Conservation (phyloP, 1,140 invertebrate species). For the Pinna nobilis region DNA sequence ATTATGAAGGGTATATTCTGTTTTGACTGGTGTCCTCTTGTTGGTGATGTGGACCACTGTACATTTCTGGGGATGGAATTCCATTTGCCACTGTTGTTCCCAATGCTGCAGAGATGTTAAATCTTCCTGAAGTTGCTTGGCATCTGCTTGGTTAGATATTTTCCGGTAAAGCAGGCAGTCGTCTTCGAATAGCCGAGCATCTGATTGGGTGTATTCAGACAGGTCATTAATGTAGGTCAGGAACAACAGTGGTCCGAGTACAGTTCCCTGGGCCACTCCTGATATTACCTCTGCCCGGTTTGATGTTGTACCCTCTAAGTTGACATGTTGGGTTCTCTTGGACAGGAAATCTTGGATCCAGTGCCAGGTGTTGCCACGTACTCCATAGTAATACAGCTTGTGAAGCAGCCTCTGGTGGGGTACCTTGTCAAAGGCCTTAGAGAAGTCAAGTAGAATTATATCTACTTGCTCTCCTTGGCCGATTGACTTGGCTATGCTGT, state of each 20-base stretch:
- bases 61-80: constrained; percentile 22
- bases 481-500: constrained; percentile 21
- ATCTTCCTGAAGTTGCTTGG: background rate
- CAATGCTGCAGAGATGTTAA: background rate
- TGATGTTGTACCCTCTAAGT: constrained; percentile 3
- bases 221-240: constrained; percentile 22
- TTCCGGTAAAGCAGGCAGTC: constrained; percentile 16
- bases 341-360: constrained; percentile 11
- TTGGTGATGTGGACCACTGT: constrained; percentile 11
- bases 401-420: constrained; percentile 8
- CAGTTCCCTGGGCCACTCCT: constrained; percentile 7
- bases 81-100: background rate
- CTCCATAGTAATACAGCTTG: constrained; percentile 1
- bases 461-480: constrained; percentile 9
- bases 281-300: background rate
- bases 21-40: no score
- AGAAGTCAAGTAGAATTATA: constrained; percentile 21
- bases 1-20: no score
- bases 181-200: constrained; percentile 12
- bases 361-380: background rate
- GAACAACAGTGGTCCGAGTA: constrained; percentile 9
- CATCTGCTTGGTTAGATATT: no score
- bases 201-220: background rate
- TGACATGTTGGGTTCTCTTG: constrained; percentile 16
- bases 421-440: constrained; percentile 27